A percentile compares a stretch with the other conserved stretches of the same genome.
phyloP scores from a whole-genome alignment of 2,797 vertebrate species.

The Aldrovandia affinis region DNA sequence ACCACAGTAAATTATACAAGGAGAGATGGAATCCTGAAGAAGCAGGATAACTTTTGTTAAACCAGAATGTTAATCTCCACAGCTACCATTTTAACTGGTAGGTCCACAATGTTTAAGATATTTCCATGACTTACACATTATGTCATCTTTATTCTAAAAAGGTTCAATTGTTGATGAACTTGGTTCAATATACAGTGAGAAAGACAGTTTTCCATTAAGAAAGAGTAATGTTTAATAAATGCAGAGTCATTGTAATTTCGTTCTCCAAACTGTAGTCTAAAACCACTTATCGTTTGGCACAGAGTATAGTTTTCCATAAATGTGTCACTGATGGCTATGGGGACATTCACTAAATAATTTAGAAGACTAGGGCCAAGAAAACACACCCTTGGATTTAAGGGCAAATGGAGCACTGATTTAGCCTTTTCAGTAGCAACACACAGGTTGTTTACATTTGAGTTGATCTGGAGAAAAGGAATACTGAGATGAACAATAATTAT shows the following conservation, averaged over 20 bases:
- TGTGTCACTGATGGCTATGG: background rate
- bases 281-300: constrained; percentile 35
- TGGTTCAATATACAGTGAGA: constrained; percentile 1
- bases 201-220: constrained; percentile 24
- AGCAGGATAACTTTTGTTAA: background rate
- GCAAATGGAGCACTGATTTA: background rate
- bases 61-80: background rate
- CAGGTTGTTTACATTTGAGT: background rate
- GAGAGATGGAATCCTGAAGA: background rate
- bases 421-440: background rate
- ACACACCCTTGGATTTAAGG: constrained; percentile 1
- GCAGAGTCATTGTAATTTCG: constrained; percentile 27
- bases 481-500: no score
- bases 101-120: no score
- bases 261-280: constrained; percentile 28
- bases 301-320: constrained; percentile 14
- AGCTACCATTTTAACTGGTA: background rate
- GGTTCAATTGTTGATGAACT: background rate
- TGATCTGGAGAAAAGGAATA: background rate
- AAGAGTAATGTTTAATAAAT: constrained; percentile 28
- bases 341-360: constrained; percentile 25
- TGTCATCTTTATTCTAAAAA: background rate
- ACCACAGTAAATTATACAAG: background rate
- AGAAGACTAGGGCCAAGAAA: background rate
- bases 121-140: background rate